phyloP scores from a whole-genome alignment of 2,797 vertebrate species.

The Diceros bicornis region DNA sequence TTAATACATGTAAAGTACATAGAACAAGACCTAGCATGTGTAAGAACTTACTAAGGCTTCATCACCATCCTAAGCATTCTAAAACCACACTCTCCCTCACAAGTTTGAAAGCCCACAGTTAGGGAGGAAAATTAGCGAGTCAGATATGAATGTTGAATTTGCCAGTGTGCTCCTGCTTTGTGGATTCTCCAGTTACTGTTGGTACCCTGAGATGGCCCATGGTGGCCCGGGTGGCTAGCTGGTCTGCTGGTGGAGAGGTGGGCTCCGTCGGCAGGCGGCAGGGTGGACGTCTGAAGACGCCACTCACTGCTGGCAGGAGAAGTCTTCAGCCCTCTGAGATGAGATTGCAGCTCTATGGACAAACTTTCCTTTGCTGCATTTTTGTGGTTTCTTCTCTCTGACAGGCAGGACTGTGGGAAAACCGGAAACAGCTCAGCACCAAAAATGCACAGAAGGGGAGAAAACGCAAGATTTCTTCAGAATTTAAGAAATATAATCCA shows the following conservation, averaged over 20 bases:
- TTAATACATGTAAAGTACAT: not conserved
- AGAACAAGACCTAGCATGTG: not conserved
- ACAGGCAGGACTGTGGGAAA: constrained; percentile 99
- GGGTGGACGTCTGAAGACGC: constrained; percentile 83
- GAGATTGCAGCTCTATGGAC: constrained; percentile 95
- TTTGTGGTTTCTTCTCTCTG: constrained; percentile 97
- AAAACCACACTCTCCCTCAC: constrained; percentile 46
- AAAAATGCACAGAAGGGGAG: constrained; percentile 95
- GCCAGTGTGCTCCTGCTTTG: not conserved
- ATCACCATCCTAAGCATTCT: not conserved
- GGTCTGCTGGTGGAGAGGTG: constrained; percentile 27
- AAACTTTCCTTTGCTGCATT: constrained; percentile 95
- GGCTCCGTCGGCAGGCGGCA: constrained; percentile 75
- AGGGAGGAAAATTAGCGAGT: constrained; percentile 57
- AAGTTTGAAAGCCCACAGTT: constrained; percentile 68
- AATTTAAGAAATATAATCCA: constrained; percentile 91
- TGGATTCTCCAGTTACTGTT: constrained; percentile 56
- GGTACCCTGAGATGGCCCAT: constrained; percentile 51
- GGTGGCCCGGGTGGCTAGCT: constrained; percentile 76
- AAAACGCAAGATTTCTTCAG: constrained; percentile 90
- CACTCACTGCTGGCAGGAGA: constrained; percentile 91
- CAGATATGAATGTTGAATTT: constrained; percentile 49
- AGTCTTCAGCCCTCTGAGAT: constrained; percentile 94
- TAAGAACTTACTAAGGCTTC: not conserved
- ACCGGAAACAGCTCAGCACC: constrained; percentile 96